A percentile compares a stretch with the other conserved stretches of the same genome.
Conservation (phyloP, 2,113 vertebrate genomes). For the Psilopogon haemacephalus region DNA sequence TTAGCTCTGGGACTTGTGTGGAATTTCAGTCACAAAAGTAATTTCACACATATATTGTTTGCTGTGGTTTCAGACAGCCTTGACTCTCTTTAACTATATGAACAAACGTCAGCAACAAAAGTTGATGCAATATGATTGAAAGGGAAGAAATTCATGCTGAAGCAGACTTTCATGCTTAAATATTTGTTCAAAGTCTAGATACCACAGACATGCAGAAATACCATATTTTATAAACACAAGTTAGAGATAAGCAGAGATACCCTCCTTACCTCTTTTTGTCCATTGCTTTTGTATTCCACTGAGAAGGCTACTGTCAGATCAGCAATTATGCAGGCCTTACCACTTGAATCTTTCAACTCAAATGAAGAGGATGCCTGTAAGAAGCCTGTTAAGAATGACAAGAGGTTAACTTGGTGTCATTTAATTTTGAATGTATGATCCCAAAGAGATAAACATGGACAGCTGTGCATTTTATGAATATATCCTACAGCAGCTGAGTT, state of each 20-base stretch:
- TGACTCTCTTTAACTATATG: not conserved
- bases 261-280: slow-evolving; percentile 57
- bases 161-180: not conserved
- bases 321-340: slow-evolving; percentile 84
- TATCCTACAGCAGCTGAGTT: not conserved
- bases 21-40: not conserved
- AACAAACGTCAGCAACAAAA: not conserved
- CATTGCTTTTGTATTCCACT: slow-evolving; percentile 71
- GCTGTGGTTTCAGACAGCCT: not conserved
- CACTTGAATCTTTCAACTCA: slow-evolving; percentile 79
- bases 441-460: not conserved
- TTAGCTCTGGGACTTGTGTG: not conserved
- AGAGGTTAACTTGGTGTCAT: not conserved
- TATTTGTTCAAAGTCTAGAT: not conserved
- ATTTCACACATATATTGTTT: not conserved
- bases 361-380: slow-evolving; percentile 73
- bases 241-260: not conserved
- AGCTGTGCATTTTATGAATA: not conserved
- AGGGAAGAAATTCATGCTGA: not conserved
- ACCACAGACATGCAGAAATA: accelerated
- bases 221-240: not conserved
- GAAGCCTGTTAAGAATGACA: slow-evolving; percentile 62
- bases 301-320: slow-evolving; percentile 81
- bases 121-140: not conserved
- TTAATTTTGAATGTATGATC: not conserved